Base-by-base conservation (phyloP, 1,140 invertebrate genomes). In the Fopius arisanus region DNA sequence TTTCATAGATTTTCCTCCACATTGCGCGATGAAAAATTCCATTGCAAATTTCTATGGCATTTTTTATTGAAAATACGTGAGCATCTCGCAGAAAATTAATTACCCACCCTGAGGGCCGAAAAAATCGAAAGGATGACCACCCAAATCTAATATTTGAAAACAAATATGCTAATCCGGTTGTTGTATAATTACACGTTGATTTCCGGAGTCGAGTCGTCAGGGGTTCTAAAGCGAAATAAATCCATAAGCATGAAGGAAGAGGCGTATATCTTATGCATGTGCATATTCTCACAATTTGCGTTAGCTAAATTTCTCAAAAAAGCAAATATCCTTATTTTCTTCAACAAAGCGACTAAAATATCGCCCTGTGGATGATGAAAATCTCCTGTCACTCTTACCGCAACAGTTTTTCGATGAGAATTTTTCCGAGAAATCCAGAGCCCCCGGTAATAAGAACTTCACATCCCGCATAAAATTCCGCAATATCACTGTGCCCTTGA, bases 401-500 rank as follows among this genome's bases (percentile, higher is more conserved):
- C 16, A 93, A 82, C 43, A 93, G 81, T 83, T 93, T 93, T 80
- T 93, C 92, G 5, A 94, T 83, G 3, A 93, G 77, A 40, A 93
- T 87, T 83, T 92, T 93, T 1, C 93, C 93, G 33, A 94, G 82
- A 77, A 93, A 94, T 23, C 93, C 93, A 28, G 92, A 92, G 5
- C 87, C 89, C 10, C 90, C 90, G 2, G 89, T 90, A 4, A 90
- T 54, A 31, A 90, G 80, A 26, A 90, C 70, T 37, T 84, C 84
- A 2, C 74, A 70, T 5, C 78, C 79, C 1, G 78, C 54, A 23
- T 75, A 87, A 74, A 84, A 87, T 40, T 81, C 16, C 0, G 76
- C 72, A 19, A 88, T 79, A 70, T 87, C 81, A 70, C 83, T 84
- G 33, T 40, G 33, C 29, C 69, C 77, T 54, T 69, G 37, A 26